Percentiles rank a stretch among this genome's conserved stretches.
Conservation (phyloP, 2,888 invertebrate genomes). For the Panorpa germanica region DNA sequence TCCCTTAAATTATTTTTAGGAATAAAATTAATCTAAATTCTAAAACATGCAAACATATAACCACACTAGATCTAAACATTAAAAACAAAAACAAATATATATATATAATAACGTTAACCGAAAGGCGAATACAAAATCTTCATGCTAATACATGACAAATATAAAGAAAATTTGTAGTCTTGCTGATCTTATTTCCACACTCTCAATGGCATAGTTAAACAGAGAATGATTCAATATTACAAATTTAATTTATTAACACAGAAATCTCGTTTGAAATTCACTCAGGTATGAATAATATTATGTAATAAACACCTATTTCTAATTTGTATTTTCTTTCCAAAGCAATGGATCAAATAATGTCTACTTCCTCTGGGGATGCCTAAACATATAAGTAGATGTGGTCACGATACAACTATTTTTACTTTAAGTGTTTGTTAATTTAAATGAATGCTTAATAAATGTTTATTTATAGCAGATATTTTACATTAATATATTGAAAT, state of each 20-base stretch:
- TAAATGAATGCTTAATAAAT: too few relatives aligned
- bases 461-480: too few relatives aligned
- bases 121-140: conserved; percentile 1
- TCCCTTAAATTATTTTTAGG: too few relatives aligned
- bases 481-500: too few relatives aligned
- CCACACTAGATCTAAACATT: conserved; percentile 3
- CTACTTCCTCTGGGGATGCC: background rate
- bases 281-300: conserved; percentile 21
- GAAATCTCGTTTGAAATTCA: conserved; percentile 21
- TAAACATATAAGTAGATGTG: too few relatives aligned
- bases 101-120: background rate
- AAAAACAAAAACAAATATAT: background rate
- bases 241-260: conserved; percentile 24
- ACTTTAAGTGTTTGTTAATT: too few relatives aligned
- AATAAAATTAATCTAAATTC: too few relatives aligned
- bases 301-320: conserved; percentile 26
- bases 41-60: conserved; percentile 3
- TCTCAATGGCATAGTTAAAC: too few relatives aligned
- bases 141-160: conserved; percentile 11
- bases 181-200: conserved; percentile 27
- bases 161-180: conserved; percentile 23
- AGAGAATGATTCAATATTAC: too few relatives aligned
- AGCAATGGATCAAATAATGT: background rate
- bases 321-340: conserved; percentile 6
- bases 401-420: too few relatives aligned